Conservation (phyloP, 2,113 vertebrate species). For the Myrmecophaga tridactyla region DNA sequence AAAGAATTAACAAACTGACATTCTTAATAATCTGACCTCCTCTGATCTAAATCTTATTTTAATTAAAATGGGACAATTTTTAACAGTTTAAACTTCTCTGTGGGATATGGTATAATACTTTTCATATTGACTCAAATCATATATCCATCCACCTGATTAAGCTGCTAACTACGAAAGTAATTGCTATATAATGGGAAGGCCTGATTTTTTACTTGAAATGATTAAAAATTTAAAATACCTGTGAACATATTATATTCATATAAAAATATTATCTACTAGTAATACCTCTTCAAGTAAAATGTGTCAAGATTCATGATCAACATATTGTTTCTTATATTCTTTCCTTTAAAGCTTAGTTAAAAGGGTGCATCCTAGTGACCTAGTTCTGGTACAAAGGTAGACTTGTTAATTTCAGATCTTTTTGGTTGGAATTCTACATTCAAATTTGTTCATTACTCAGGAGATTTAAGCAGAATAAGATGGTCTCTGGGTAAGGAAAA, state of each 20-base stretch:
- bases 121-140: background rate
- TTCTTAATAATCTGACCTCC: background rate
- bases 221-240: conserved; percentile 15
- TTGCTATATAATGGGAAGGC: background rate
- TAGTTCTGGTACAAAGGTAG: background rate
- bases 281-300: background rate
- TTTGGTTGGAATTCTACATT: background rate
- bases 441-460: background rate
- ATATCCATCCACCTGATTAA: background rate
- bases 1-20: background rate
- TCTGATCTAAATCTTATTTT: background rate
- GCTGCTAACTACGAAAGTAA: background rate
- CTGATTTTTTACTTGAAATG: background rate
- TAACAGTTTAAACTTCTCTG: conserved; percentile 5
- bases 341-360: conserved; percentile 15
- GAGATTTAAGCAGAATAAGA: background rate
- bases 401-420: conserved; percentile 16
- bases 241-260: background rate
- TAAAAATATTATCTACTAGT: conserved; percentile 5
- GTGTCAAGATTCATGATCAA: background rate
- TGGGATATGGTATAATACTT: conserved; percentile 1
- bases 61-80: conserved; percentile 36
- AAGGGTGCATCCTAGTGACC: background rate
- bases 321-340: background rate
- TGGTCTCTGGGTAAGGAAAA: background rate